Conservation (phyloP, 35 echinoderm and acorn worm species). For the Nesometra sesokonis region DNA sequence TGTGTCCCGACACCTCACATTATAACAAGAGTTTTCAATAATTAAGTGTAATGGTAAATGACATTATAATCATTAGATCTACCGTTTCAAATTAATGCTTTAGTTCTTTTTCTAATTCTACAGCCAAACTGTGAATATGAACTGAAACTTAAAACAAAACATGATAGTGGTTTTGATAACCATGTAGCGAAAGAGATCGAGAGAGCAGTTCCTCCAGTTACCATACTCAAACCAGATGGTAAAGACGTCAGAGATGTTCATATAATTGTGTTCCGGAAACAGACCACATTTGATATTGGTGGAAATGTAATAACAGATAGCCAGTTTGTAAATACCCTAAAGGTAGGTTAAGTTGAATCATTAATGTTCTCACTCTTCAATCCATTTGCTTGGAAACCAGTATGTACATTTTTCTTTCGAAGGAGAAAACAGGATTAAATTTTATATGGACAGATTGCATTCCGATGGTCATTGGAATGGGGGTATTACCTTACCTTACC, state of each 20-base stretch:
- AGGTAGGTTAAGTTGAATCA: no score
- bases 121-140: slow-evolving; percentile 85
- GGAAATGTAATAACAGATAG: slow-evolving; percentile 67
- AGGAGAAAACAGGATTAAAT: no score
- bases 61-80: no score
- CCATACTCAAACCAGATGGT: slow-evolving; percentile 43
- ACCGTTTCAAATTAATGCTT: background rate
- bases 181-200: slow-evolving; percentile 28
- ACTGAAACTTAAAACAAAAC: slow-evolving; percentile 34
- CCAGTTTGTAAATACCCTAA: slow-evolving; percentile 66
- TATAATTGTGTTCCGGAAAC: slow-evolving; percentile 81
- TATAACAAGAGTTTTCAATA: no score
- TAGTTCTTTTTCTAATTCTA: slow-evolving; percentile 8
- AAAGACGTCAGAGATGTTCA: slow-evolving; percentile 53
- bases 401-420: no score
- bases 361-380: background rate
- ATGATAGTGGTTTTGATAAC: slow-evolving; percentile 48
- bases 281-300: slow-evolving; percentile 86
- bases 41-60: no score
- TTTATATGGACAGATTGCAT: background rate
- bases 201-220: slow-evolving; percentile 57
- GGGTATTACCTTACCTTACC: no score
- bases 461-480: background rate
- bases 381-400: no score
- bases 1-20: no score